Conservation (phyloP, 2,888 invertebrate genomes). For the Lepidocyrtoides sp. region DNA sequence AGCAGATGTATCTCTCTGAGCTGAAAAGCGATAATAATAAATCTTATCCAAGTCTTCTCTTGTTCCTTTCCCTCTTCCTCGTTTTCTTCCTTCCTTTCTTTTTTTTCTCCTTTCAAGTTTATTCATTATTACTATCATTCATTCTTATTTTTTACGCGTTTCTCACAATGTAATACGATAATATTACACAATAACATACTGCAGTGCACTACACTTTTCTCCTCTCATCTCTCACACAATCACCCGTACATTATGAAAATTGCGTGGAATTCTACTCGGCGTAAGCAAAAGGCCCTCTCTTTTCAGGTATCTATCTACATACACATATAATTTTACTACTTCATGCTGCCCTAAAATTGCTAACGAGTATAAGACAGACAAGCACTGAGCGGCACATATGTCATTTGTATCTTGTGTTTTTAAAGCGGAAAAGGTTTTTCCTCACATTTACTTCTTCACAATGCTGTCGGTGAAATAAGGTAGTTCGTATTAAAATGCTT, state of each 20-base stretch:
- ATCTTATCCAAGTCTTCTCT: not conserved
- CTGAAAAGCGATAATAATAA: slow-evolving; percentile 37
- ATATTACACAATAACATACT: slow-evolving; percentile 1
- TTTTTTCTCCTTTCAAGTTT: slow-evolving; percentile 12
- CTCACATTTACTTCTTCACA: too few relatives aligned
- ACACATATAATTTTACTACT: too few relatives aligned
- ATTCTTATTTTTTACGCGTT: not conserved
- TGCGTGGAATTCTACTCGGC: not conserved
- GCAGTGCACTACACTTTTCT: not conserved
- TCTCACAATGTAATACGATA: not conserved
- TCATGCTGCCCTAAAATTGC: too few relatives aligned
- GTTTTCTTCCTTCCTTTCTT: not conserved
- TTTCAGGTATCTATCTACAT: too few relatives aligned
- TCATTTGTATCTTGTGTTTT: too few relatives aligned
- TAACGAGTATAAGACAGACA: too few relatives aligned
- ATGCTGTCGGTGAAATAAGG: too few relatives aligned
- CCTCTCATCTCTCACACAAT: not conserved
- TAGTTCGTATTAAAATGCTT: too few relatives aligned
- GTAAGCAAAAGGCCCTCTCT: too few relatives aligned
- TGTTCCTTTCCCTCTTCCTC: too few relatives aligned
- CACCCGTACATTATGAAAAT: slow-evolving; percentile 5
- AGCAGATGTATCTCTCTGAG: slow-evolving; percentile 1
- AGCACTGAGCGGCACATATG: too few relatives aligned
- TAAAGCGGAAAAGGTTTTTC: too few relatives aligned
- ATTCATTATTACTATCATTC: slow-evolving; percentile 15